Evolutionary conservation across 1,140 invertebrate genomes (phyloP).

Genomic region (Lethrus apterus): DNA sequence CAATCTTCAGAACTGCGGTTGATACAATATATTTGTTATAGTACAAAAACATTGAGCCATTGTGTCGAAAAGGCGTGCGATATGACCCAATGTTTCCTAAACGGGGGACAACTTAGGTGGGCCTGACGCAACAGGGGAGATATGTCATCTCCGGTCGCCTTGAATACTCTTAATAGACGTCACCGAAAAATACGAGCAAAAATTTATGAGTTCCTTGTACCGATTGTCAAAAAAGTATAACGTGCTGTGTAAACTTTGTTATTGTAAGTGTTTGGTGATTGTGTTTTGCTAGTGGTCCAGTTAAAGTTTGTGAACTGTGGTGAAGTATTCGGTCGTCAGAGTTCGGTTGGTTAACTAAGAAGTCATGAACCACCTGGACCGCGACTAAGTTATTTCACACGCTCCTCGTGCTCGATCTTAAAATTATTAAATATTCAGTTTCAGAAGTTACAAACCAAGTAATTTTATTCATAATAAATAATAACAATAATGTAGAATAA

Average conservation of each 20-base stretch:
- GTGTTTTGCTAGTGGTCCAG: background rate
- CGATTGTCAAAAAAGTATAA: constrained; percentile 25
- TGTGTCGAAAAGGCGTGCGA: constrained; percentile 17
- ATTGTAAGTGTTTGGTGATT: constrained; percentile 17
- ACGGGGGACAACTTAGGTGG: constrained; percentile 19
- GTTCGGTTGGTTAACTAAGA: constrained; percentile 16
- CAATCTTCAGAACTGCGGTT: constrained; percentile 25
- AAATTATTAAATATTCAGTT: too few relatives aligned
- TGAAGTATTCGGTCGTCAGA: too few relatives aligned
- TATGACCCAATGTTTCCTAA: too few relatives aligned
- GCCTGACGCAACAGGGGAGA: constrained; percentile 7
- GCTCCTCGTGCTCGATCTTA: constrained; percentile 15
- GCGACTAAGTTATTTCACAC: constrained; percentile 25
- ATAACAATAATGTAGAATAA: too few relatives aligned
- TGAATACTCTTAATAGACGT: constrained; percentile 24
- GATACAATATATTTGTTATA: constrained; percentile 29
- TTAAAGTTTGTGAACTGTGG: too few relatives aligned
- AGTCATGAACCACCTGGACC: constrained; percentile 26
- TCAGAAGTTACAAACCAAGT: too few relatives aligned
- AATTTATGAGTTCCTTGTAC: constrained; percentile 25
- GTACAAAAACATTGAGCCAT: constrained; percentile 21
- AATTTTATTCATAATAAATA: too few relatives aligned
- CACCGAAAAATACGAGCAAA: constrained; percentile 20
- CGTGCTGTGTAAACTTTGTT: constrained; percentile 22
- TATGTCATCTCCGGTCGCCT: constrained; percentile 3